Evolutionary conservation across 2,797 vertebrate species (phyloP).

Genomic region (Mycteria americana): DNA sequence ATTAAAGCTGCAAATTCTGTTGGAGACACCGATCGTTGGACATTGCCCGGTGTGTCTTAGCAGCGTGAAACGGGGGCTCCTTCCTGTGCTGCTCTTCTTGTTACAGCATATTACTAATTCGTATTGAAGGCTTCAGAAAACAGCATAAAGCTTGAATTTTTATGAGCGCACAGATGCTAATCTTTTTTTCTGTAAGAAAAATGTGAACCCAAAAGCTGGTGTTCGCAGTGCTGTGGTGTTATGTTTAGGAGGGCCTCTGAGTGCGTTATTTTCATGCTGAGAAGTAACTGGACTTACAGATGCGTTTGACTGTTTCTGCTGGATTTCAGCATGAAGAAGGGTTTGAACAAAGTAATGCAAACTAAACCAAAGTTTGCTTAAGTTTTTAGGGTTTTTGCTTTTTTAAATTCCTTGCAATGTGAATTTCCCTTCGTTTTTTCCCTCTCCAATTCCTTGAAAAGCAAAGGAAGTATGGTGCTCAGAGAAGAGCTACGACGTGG

Average conservation of each 20-base stretch:
- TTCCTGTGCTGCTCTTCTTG: not conserved
- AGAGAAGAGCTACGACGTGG: not conserved
- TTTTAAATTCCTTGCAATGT: not conserved
- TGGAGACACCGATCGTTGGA: not conserved
- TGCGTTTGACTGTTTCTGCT: not conserved
- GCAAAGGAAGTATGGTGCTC: not conserved
- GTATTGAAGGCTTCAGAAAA: not conserved
- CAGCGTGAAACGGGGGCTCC: not conserved
- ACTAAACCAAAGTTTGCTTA: not conserved
- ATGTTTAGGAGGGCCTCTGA: not conserved
- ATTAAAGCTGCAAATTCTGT: not conserved
- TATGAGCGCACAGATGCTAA: not conserved
- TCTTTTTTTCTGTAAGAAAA: not conserved
- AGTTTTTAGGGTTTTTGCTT: rapidly evolving
- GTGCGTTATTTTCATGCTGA: not conserved
- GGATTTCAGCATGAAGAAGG: not conserved
- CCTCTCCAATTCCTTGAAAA: not conserved
- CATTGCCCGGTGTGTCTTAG: not conserved
- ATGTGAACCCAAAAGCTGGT: not conserved
- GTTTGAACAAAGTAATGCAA: not conserved
- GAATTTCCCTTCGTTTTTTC: not conserved
- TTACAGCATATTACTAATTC: not conserved
- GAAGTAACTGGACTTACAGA: not conserved
- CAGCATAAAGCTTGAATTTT: not conserved
- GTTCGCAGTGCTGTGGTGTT: not conserved